Evolutionary conservation across 2,888 invertebrate genomes (phyloP).

Genomic region (Hedychridium roseum): DNA sequence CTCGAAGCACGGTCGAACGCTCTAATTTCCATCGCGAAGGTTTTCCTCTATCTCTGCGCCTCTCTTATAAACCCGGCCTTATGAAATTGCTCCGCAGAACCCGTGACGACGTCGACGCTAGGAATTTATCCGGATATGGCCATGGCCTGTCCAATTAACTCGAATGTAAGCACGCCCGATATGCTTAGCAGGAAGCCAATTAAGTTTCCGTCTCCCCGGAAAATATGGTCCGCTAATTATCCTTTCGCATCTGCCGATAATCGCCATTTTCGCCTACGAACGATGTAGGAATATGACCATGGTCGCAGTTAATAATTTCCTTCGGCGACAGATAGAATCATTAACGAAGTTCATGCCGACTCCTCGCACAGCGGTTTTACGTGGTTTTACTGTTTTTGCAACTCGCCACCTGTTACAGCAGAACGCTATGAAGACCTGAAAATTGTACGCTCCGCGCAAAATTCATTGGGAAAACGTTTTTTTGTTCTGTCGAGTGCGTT

Average conservation of each 20-base stretch:
- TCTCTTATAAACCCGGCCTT: neutral
- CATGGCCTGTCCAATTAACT: slow-evolving; percentile 1
- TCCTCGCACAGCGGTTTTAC: too few species aligned
- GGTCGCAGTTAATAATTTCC: too few species aligned
- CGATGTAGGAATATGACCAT: too few species aligned
- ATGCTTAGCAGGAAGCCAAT: neutral
- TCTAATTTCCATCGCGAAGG: slow-evolving; percentile 6
- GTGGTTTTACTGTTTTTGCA: too few species aligned
- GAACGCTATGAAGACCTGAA: too few species aligned
- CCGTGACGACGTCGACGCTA: slow-evolving; percentile 1
- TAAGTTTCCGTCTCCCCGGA: slow-evolving; percentile 1
- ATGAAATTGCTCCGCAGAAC: neutral
- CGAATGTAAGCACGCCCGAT: slow-evolving; percentile 2
- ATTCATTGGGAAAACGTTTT: too few species aligned
- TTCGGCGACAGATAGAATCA: too few species aligned
- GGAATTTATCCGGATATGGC: neutral
- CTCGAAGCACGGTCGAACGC: neutral
- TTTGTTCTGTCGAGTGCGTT: too few species aligned
- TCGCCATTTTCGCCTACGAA: neutral
- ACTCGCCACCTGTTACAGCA: too few species aligned
- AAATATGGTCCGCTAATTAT: neutral
- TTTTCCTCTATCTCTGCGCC: neutral
- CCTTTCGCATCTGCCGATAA: neutral
- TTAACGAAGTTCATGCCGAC: too few species aligned
- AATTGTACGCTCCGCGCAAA: too few species aligned